Evolutionary conservation across 2,797 vertebrate genomes (phyloP).

Genomic region (Pristis pectinata): DNA sequence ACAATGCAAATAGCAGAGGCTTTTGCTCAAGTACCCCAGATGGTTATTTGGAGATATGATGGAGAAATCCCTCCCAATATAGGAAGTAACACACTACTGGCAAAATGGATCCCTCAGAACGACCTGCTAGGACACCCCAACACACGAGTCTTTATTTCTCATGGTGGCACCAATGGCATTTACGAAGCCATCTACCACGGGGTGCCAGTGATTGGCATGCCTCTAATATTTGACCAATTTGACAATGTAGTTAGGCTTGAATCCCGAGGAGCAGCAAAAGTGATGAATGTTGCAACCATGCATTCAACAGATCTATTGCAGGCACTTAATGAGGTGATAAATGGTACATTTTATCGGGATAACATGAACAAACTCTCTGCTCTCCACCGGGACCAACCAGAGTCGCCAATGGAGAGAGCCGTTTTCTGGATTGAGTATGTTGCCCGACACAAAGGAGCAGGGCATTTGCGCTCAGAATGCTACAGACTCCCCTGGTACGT

Average conservation of each 20-base stretch:
- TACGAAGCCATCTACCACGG: slow-evolving; percentile 47
- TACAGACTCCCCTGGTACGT: not conserved
- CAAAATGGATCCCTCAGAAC: too few relatives aligned
- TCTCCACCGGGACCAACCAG: slow-evolving; percentile 12
- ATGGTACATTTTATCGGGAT: not conserved
- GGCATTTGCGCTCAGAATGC: not conserved
- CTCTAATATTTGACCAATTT: slow-evolving; percentile 59
- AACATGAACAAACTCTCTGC: slow-evolving; percentile 13
- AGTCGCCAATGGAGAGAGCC: slow-evolving; percentile 2
- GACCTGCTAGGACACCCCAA: too few relatives aligned
- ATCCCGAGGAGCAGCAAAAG: not conserved
- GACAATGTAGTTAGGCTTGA: not conserved
- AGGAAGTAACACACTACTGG: too few relatives aligned
- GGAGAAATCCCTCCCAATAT: too few relatives aligned
- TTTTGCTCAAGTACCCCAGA: too few relatives aligned
- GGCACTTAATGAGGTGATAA: not conserved
- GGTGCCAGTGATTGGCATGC: slow-evolving; percentile 55
- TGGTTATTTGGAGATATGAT: too few relatives aligned
- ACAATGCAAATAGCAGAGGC: too few relatives aligned
- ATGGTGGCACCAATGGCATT: not conserved
- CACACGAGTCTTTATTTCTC: not conserved
- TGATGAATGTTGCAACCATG: not conserved
- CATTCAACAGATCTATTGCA: not conserved
- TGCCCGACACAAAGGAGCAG: too few relatives aligned
- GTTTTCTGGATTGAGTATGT: slow-evolving; percentile 24